Conservation (phyloP, 2,888 invertebrate species). For the Limnephilus auricula region DNA sequence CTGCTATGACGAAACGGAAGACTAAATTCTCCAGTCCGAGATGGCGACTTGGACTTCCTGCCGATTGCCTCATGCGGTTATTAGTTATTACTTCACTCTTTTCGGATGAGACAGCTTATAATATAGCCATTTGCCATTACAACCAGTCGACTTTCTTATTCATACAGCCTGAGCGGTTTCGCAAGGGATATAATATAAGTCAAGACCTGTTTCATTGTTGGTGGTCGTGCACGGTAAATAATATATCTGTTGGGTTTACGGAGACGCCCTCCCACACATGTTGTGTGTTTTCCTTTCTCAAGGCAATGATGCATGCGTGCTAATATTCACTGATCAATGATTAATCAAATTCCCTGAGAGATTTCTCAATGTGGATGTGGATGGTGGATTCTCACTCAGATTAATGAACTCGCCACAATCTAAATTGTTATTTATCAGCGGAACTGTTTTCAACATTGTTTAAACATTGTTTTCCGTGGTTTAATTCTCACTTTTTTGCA, state of each 20-base stretch:
- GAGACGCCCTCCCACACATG: background rate
- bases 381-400: background rate
- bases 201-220: slow-evolving; percentile 10
- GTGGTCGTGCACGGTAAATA: slow-evolving; percentile 12
- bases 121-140: slow-evolving; percentile 1
- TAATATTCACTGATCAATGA: background rate
- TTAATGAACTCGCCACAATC: background rate
- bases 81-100: slow-evolving; percentile 21
- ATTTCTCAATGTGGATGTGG: slow-evolving; percentile 9
- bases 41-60: slow-evolving; percentile 38
- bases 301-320: slow-evolving; percentile 17
- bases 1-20: slow-evolving; percentile 16
- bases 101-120: slow-evolving; percentile 30
- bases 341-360: background rate
- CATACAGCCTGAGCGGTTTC: background rate
- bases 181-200: background rate
- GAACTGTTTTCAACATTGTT: too few species aligned
- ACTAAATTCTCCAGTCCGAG: slow-evolving; percentile 16
- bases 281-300: slow-evolving; percentile 31
- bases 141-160: slow-evolving; percentile 31
- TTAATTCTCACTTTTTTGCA: background rate
- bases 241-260: background rate
- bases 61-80: slow-evolving; percentile 2
- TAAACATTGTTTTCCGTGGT: background rate
- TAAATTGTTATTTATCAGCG: background rate